These are phyloP conservation scores for Bombus cullumanus DNA, from an alignment of 1,140 invertebrate genomes.

Conservation along the genomic window DNA sequence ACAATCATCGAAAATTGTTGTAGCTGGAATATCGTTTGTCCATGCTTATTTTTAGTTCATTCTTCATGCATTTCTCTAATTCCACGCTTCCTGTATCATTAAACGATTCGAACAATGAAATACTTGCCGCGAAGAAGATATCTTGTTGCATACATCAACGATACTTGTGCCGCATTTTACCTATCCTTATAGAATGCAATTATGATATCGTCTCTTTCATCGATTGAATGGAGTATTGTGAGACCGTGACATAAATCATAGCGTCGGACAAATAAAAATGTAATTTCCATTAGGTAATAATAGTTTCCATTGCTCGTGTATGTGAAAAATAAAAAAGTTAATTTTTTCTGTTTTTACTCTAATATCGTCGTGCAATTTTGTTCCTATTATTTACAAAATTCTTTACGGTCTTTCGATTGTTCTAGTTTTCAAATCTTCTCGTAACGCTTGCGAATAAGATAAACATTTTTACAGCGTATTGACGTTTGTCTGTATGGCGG, in stretches of 20 bases:
- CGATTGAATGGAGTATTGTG: background rate
- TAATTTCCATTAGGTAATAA: background rate
- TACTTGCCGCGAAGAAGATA: background rate
- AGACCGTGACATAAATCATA: slow-evolving; percentile 3
- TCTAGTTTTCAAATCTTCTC: too few relatives aligned
- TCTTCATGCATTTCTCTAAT: background rate
- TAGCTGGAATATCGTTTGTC: background rate
- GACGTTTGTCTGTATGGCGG: too few relatives aligned
- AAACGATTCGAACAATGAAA: slow-evolving; percentile 26
- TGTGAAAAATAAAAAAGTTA: too few relatives aligned
- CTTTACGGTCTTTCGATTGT: too few relatives aligned
- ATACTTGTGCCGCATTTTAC: slow-evolving; percentile 2
- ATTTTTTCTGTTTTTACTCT: too few relatives aligned
- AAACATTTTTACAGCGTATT: too few relatives aligned
- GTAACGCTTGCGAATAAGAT: too few relatives aligned
- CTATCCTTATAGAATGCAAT: background rate
- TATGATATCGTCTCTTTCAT: slow-evolving; percentile 16
- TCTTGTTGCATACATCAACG: background rate
- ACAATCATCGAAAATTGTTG: background rate
- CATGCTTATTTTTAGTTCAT: background rate
- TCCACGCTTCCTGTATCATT: slow-evolving; percentile 9
- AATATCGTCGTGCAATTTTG: too few relatives aligned
- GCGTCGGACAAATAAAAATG: background rate
- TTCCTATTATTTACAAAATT: too few relatives aligned
- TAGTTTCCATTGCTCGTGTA: too few relatives aligned